These are phyloP conservation scores for Tuta absoluta DNA, from an alignment of 2,888 invertebrate genomes.

Conservation along the genomic window DNA sequence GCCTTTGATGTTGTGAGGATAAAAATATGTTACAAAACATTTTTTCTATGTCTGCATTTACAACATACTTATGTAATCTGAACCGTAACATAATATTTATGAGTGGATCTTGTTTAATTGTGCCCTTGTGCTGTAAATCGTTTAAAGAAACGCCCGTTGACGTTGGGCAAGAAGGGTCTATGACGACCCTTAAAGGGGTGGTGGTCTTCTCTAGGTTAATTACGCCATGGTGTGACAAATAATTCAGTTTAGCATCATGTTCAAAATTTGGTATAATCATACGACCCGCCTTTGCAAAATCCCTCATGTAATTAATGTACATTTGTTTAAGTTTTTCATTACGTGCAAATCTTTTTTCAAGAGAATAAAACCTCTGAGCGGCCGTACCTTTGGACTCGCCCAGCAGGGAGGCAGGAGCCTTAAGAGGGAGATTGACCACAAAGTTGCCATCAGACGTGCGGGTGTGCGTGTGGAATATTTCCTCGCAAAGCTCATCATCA, in stretches of 20 bases:
- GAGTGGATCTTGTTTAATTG: constrained; percentile 8
- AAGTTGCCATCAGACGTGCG: constrained; percentile 6
- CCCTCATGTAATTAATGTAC: constrained; percentile 8
- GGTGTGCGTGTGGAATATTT: background rate
- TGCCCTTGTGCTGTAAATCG: constrained; percentile 18
- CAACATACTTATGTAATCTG: constrained; percentile 12
- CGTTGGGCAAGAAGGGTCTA: constrained; percentile 1
- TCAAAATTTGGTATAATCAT: constrained; percentile 4
- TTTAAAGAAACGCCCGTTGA: constrained; percentile 15
- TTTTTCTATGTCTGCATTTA: constrained; percentile 28
- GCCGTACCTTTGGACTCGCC: background rate
- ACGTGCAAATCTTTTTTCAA: background rate
- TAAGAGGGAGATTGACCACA: too few species aligned
- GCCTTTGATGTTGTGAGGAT: constrained; percentile 9
- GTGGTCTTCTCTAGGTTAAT: constrained; percentile 13
- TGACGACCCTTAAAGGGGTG: constrained; percentile 10
- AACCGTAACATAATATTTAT: constrained; percentile 21
- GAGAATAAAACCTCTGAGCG: background rate
- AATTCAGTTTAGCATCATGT: background rate
- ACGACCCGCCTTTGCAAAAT: constrained; percentile 15
- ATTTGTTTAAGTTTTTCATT: background rate
- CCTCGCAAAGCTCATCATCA: constrained; percentile 3
- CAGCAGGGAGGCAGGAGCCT: background rate
- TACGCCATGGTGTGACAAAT: background rate
- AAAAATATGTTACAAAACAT: constrained; percentile 28